Evolutionary conservation across 2,888 invertebrate species (phyloP).

Genomic region (Argynnis bischoffii): DNA sequence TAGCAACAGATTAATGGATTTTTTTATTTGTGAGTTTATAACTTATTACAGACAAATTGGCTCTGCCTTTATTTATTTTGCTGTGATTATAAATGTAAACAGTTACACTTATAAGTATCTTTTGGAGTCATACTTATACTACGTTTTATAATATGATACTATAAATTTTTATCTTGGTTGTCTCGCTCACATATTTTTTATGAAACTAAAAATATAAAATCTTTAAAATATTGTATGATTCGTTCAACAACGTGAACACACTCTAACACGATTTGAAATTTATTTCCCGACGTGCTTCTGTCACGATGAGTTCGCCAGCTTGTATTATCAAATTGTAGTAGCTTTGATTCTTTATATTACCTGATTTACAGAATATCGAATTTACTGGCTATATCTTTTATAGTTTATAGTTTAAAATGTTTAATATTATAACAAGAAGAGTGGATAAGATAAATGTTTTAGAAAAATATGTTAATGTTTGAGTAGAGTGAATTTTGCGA

Average conservation of each 20-base stretch:
- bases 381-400: neutral
- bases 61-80: too few relatives aligned
- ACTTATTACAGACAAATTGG: too few relatives aligned
- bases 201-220: neutral
- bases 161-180: neutral
- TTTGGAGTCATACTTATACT: too few relatives aligned
- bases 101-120: too few relatives aligned
- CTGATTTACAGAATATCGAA: constrained; percentile 24
- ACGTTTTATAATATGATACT: too few relatives aligned
- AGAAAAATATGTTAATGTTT: too few relatives aligned
- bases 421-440: neutral
- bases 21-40: too few relatives aligned
- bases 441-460: too few relatives aligned
- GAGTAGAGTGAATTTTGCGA: too few relatives aligned
- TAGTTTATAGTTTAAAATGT: neutral
- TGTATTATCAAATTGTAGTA: constrained; percentile 43
- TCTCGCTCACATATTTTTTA: neutral
- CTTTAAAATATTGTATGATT: neutral
- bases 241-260: constrained; percentile 20
- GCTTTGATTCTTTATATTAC: constrained; percentile 42
- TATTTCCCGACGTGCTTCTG: constrained; percentile 59
- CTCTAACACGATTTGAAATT: constrained; percentile 67
- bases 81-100: too few relatives aligned
- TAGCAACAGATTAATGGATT: too few relatives aligned
- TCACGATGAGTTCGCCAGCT: constrained; percentile 33